Conservation (phyloP, 1,140 invertebrate species). For the Bombyx mandarina region DNA sequence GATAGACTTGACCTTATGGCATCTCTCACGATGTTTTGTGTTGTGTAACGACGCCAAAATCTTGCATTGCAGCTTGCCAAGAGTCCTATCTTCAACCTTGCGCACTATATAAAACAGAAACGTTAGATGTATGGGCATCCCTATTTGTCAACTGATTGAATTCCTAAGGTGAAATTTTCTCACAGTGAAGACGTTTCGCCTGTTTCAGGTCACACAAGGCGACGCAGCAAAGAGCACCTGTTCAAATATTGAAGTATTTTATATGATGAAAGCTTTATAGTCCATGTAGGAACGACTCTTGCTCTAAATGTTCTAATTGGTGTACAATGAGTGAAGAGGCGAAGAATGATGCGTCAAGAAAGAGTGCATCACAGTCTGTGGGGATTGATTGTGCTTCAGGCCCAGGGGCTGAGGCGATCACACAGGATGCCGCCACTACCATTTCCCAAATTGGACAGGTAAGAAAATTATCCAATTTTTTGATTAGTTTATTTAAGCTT, state of each 20-base stretch:
- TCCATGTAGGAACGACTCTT: slow-evolving; percentile 17
- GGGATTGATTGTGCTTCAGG: slow-evolving; percentile 26
- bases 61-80: slow-evolving; percentile 41
- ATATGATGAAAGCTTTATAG: slow-evolving; percentile 44
- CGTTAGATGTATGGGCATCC: slow-evolving; percentile 6
- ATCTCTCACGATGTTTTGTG: slow-evolving; percentile 42
- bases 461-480: not conserved
- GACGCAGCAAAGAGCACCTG: slow-evolving; percentile 20
- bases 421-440: slow-evolving; percentile 38
- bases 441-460: slow-evolving; percentile 47
- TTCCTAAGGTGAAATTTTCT: slow-evolving; percentile 23
- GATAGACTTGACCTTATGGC: slow-evolving; percentile 58
- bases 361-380: slow-evolving; percentile 29
- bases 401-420: slow-evolving; percentile 21
- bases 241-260: slow-evolving; percentile 32
- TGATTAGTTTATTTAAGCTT: no score
- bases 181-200: slow-evolving; percentile 1
- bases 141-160: slow-evolving; percentile 31
- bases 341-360: slow-evolving; percentile 46
- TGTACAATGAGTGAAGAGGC: slow-evolving; percentile 61
- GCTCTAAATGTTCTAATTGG: slow-evolving; percentile 37
- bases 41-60: slow-evolving; percentile 66
- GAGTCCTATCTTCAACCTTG: slow-evolving; percentile 23
- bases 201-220: slow-evolving; percentile 5
- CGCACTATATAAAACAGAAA: slow-evolving; percentile 18